Conservation (phyloP, 2,888 invertebrate species). For the Temnothorax ravouxi region DNA sequence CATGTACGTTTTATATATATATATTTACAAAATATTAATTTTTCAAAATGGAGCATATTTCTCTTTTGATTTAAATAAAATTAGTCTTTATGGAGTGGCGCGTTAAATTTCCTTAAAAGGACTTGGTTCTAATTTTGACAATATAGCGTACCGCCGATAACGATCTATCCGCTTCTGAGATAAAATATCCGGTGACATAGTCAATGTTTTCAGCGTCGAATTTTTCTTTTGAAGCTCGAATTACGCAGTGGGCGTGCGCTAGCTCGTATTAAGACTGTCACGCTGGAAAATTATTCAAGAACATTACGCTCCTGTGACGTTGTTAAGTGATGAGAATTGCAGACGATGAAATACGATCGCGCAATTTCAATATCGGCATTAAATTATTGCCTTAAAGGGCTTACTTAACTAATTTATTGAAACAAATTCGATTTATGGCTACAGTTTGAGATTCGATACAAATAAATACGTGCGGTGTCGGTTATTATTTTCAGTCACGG, state of each 20-base stretch:
- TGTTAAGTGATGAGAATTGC: constrained; percentile 41
- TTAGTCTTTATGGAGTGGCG: background rate
- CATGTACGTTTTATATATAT: background rate
- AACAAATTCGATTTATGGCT: constrained; percentile 1
- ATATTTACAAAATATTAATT: background rate
- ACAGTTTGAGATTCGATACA: constrained; percentile 20
- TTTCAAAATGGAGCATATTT: background rate
- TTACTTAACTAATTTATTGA: constrained; percentile 38
- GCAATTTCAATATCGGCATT: constrained; percentile 26
- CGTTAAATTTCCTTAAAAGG: constrained; percentile 21
- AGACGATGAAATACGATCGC: constrained; percentile 36
- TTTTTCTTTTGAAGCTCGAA: constrained; percentile 55
- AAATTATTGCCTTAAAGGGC: background rate
- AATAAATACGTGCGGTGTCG: constrained; percentile 7
- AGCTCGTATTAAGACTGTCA: constrained; percentile 51
- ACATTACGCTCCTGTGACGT: constrained; percentile 22
- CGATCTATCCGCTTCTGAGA: constrained; percentile 46
- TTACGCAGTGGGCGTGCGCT: constrained; percentile 32
- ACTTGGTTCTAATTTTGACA: constrained; percentile 39
- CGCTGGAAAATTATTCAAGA: constrained; percentile 49
- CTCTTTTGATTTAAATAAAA: background rate
- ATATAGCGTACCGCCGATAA: constrained; percentile 17
- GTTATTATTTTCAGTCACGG: background rate
- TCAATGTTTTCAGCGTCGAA: constrained; percentile 50
- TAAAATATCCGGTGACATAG: constrained; percentile 53